Evolutionary conservation across 2,797 vertebrate species (phyloP), one percentile per base, ranked within the genome.

Genomic region (Megalops cyprinoides): DNA sequence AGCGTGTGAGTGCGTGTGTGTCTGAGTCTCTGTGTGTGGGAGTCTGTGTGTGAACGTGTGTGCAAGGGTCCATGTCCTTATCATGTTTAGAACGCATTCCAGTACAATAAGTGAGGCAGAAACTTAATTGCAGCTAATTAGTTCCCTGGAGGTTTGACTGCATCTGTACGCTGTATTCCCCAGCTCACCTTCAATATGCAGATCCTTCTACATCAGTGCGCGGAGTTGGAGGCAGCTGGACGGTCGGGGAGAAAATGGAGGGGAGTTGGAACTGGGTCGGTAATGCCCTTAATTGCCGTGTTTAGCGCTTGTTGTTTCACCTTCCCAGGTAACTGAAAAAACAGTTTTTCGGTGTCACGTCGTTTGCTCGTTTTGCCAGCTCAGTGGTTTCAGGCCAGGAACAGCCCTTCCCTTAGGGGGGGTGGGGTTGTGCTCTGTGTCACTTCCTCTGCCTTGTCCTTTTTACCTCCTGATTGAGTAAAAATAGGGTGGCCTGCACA

Each of bases 61-160:
- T 28, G n/a, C 31, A 46, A n/a, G n/a, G n/a, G 8, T 37, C 12
- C 91, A 92, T 91, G 90, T 92, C 91, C 91, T 91, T 90, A 91
- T 93, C 91, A 90, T 95, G 94, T 95, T 94, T 94, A 94, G 92
- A 89, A 93, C 92, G 93, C 91, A 94, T 91, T 92, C 91, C 91
- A 89, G 90, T 91, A 94, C 92, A 94, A 93, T 93, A 94, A 94
- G 92, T 94, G 93, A 94, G 93, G 93, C 93, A 94, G 92, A 95
- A 95, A 94, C 91, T 92, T 94, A 94, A 95, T 95, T 94, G 92
- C 91, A 94, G 91, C 93, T 95, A 95, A 95, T 95, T 93, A 95
- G 93, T 92, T 95, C 94, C 93, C 94, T 80, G 62, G 93, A 93
- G 94, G 91, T 95, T 92, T 90, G 92, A 92, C 91, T 94, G 91